These are phyloP conservation scores for Pterocles gutturalis DNA, from an alignment of 2,113 vertebrate genomes.

Conservation along the genomic window DNA sequence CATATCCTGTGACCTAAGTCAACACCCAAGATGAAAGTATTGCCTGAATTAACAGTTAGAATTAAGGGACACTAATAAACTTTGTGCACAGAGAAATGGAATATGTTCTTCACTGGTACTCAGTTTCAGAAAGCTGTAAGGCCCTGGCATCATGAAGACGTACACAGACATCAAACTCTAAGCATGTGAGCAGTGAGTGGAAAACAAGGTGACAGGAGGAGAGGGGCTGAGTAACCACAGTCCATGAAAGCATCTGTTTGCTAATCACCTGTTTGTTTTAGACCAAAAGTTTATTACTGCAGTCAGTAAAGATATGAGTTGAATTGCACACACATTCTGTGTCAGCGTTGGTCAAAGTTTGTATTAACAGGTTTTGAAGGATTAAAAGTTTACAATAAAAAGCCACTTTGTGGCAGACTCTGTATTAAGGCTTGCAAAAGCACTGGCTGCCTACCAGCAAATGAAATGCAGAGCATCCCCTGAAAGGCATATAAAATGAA, in stretches of 20 bases:
- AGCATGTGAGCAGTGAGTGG: neutral
- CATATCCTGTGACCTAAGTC: neutral
- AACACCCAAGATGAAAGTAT: neutral
- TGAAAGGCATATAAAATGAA: neutral
- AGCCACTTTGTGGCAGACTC: neutral
- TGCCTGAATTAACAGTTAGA: neutral
- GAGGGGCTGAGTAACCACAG: neutral
- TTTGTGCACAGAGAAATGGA: neutral
- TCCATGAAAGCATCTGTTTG: slow-evolving; percentile 31
- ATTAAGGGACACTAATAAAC: neutral
- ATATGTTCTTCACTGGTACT: neutral
- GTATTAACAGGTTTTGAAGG: neutral
- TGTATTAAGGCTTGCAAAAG: neutral
- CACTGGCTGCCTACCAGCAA: neutral
- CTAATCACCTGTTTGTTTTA: slow-evolving; percentile 59
- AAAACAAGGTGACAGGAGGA: neutral
- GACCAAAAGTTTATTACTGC: slow-evolving; percentile 57
- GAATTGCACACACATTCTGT: slow-evolving; percentile 4
- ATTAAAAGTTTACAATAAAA: neutral
- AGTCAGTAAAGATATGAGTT: slow-evolving; percentile 47
- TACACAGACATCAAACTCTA: neutral
- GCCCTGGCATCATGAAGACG: neutral
- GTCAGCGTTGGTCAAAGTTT: neutral
- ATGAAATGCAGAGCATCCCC: neutral
- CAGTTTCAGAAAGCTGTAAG: neutral